Conservation (phyloP, 2,888 invertebrate genomes). For the Congeria kusceri region DNA sequence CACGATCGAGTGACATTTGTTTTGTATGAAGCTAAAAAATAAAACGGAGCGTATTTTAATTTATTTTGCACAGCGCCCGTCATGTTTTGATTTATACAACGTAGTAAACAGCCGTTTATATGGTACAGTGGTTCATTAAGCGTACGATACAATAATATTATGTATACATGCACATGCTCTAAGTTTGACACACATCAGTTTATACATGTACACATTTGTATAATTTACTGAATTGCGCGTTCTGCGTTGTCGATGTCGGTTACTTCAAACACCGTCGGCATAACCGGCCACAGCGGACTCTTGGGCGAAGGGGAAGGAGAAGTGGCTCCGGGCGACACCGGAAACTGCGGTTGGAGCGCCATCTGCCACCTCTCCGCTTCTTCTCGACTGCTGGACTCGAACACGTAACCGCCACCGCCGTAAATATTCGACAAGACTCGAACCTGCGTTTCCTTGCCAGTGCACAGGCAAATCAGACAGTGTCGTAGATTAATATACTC, state of each 20-base stretch:
- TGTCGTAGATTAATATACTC: conserved; percentile 74
- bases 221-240: no score
- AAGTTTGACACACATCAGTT: no score
- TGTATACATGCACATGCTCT: no score
- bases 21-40: no score
- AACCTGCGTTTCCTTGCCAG: conserved; percentile 60
- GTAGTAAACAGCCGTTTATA: no score
- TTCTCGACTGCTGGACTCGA: conserved; percentile 58
- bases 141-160: no score
- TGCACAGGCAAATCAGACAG: conserved; percentile 61
- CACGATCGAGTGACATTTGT: no score
- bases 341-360: conserved; percentile 62
- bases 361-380: conserved; percentile 69
- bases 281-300: conserved; percentile 73
- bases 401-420: conserved; percentile 71
- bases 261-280: conserved; percentile 73
- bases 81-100: no score
- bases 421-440: conserved; percentile 70
- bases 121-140: no score
- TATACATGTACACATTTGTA: no score
- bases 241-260: conserved; percentile 64
- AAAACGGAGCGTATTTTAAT: no score
- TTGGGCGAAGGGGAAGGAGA: conserved; percentile 71
- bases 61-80: no score
- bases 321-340: conserved; percentile 61